Percentiles rank a stretch among this genome's conserved stretches.
These are phyloP conservation scores for Smutsia temminckii DNA, from an alignment of 2,797 vertebrate genomes.

Conservation along the genomic window DNA sequence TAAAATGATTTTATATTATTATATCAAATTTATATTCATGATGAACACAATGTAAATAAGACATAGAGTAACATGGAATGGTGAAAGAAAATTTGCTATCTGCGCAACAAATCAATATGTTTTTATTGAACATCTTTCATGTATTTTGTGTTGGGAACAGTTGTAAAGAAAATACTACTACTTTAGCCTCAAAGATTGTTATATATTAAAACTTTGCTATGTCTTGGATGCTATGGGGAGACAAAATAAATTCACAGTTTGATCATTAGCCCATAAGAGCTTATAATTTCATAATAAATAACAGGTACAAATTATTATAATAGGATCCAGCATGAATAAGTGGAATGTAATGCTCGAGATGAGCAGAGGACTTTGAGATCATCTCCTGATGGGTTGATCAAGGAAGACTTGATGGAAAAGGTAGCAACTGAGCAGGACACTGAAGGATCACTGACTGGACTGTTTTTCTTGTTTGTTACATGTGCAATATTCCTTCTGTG, in stretches of 20 bases:
- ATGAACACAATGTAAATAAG: neutral
- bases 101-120: neutral
- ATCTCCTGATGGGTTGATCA: neutral
- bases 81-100: neutral
- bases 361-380: neutral
- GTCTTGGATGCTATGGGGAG: neutral
- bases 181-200: neutral
- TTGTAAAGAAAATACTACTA: slow-evolving; percentile 42
- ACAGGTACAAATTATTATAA: neutral
- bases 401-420: neutral
- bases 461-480: neutral
- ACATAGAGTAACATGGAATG: neutral
- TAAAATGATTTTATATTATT: neutral
- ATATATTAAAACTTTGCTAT: neutral
- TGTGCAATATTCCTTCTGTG: neutral
- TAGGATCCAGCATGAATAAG: neutral
- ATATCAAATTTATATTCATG: neutral
- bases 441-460: neutral
- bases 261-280: neutral
- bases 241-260: neutral
- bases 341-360: neutral
- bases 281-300: neutral
- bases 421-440: neutral
- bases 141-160: neutral
- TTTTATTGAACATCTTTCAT: neutral